A percentile compares a stretch with the other conserved stretches of the same genome.
Evolutionary conservation across 2,888 invertebrate species (phyloP).

Genomic region (Phrixothrix hirtus): DNA sequence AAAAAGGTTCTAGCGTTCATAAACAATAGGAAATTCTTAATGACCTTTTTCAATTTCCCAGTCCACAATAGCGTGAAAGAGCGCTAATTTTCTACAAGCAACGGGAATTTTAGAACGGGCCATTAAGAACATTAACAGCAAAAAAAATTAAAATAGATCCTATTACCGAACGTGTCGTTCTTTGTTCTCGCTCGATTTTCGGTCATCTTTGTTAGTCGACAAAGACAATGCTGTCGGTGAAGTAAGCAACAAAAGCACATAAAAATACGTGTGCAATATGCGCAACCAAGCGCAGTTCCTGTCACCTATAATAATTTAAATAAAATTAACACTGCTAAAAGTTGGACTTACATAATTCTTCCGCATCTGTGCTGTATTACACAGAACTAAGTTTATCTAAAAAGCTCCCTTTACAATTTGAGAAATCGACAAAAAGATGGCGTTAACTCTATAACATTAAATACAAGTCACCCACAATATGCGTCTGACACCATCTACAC

Average conservation of each 20-base stretch:
- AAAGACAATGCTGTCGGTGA: constrained; percentile 13
- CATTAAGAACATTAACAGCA: constrained; percentile 9
- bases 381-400: too few species aligned
- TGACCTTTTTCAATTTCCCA: constrained; percentile 3
- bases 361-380: too few species aligned
- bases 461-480: constrained; percentile 24
- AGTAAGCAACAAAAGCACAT: constrained; percentile 13
- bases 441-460: too few species aligned
- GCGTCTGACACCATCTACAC: too few species aligned
- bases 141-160: constrained; percentile 11
- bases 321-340: constrained; percentile 13
- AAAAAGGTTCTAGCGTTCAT: too few species aligned
- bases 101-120: constrained; percentile 5
- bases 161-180: constrained; percentile 6
- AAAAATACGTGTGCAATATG: constrained; percentile 19
- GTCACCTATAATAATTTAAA: constrained; percentile 26
- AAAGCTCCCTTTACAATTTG: too few species aligned
- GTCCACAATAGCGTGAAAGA: constrained; percentile 5
- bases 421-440: too few species aligned
- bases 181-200: constrained; percentile 3
- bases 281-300: constrained; percentile 23
- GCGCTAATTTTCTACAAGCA: constrained; percentile 9
- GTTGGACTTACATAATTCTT: background rate
- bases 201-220: constrained; percentile 14
- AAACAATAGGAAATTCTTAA: background rate